Evolutionary conservation across 2,113 vertebrate genomes (phyloP), one percentile per base, ranked within the genome.

Genomic region (Lepus americanus): DNA sequence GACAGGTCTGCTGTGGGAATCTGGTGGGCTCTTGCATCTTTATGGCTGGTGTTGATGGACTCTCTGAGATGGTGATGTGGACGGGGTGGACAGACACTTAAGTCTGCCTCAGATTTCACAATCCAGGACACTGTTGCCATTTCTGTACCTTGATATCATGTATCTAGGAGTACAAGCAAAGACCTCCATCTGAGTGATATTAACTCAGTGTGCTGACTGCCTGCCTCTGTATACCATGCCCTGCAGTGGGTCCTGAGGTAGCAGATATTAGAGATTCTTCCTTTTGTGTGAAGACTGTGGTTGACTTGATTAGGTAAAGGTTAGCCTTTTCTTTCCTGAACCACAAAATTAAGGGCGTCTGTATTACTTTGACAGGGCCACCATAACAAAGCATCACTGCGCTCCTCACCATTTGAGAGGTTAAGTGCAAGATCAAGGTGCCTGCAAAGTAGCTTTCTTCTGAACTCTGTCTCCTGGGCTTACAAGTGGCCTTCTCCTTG

Each of bases 1-100:
- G 86, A 36, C 86, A 36, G 44, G 27, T 66, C 19, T 76, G 59
- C 36, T 89, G 82, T 89, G 61, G 87, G 64, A 94, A 73, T 19
- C 4, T 2, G 17, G n/a, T 23, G 79, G 74, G 22, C 29, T 73
- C 59, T 82, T 83, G 39, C 3, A 4, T 81, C n/a, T 9, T 44
- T 79, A n/a, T 67, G 78, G 64, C 64, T 51, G 31, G 80, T 72
- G 53, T 14, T 55, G 51, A 88, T 72, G 72, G 87, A 92, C 27
- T 61, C 76, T 69, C 88, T 67, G 88, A 87, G 49, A 74, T 27
- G 22, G 39, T 73, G 22, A 3, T 70, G 87, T 83, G 25, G 1
- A 23, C 29, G 44, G 64, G n/a, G 70, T 36, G 63, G 51, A 23
- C 36, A 44, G 44, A 11, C 79, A 53, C 83, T 73, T 61, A 31